Percentiles rank a stretch among this genome's conserved stretches.
These are phyloP conservation scores for Antigone vipio DNA, from an alignment of 2,113 vertebrate genomes.

Conservation along the genomic window DNA sequence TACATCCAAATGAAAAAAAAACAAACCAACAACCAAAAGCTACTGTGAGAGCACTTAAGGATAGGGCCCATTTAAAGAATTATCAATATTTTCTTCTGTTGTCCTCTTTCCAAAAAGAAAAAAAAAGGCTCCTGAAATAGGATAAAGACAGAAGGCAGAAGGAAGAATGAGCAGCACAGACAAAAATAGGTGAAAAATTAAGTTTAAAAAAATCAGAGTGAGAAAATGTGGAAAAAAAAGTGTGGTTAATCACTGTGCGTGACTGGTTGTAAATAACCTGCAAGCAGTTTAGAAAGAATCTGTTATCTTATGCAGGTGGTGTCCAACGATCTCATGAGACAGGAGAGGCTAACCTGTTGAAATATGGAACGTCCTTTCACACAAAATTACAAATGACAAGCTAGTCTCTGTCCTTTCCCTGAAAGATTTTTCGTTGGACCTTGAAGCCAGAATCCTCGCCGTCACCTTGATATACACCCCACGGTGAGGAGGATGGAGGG, in stretches of 20 bases:
- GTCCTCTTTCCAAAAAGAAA: neutral
- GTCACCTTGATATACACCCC: neutral
- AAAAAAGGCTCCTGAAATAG: neutral
- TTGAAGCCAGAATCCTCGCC: neutral
- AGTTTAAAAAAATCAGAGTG: neutral
- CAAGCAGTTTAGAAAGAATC: neutral
- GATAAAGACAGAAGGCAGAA: neutral
- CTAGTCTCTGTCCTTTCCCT: neutral
- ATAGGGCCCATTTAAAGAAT: neutral
- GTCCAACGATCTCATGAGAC: neutral
- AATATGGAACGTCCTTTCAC: neutral
- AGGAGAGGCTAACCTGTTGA: neutral
- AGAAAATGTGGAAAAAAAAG: neutral
- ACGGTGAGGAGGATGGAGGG: neutral
- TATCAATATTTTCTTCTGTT: neutral
- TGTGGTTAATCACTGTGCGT: neutral
- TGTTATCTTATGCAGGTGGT: neutral
- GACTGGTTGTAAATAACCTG: neutral
- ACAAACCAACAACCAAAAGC: neutral
- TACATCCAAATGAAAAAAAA: neutral
- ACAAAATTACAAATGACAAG: neutral
- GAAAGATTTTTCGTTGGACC: neutral
- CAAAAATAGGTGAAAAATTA: neutral
- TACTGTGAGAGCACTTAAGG: neutral
- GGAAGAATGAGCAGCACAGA: neutral